Percentiles rank a stretch among this genome's conserved stretches.
These are phyloP conservation scores for Ceraclea dissimilis DNA, from an alignment of 2,888 invertebrate genomes.

Conservation along the genomic window DNA sequence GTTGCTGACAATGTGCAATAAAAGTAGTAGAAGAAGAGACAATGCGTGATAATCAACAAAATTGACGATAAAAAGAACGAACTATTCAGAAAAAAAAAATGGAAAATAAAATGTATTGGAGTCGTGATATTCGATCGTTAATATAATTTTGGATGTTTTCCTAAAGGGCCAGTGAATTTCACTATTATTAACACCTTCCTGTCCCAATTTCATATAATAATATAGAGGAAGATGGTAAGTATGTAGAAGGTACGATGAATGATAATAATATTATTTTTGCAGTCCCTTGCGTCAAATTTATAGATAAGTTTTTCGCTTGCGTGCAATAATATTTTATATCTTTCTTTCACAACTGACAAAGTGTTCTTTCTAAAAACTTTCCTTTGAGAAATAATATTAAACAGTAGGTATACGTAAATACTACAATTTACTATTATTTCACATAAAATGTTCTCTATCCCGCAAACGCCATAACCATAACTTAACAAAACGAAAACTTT, in stretches of 20 bases:
- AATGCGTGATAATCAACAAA: too few species aligned
- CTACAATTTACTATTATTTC: too few species aligned
- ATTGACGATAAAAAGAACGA: too few species aligned
- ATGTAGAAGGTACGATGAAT: too few species aligned
- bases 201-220: background rate
- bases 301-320: constrained; percentile 22
- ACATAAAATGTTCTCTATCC: background rate
- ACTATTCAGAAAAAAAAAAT: too few species aligned
- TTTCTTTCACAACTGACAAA: constrained; percentile 24
- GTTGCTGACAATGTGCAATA: too few species aligned
- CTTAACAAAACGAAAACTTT: constrained; percentile 20
- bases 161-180: background rate
- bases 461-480: constrained; percentile 19
- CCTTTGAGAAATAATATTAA: constrained; percentile 9
- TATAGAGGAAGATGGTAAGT: too few species aligned
- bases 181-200: background rate
- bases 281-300: constrained; percentile 19
- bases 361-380: constrained; percentile 20
- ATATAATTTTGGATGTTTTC: background rate
- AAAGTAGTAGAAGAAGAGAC: too few species aligned
- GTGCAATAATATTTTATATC: constrained; percentile 24
- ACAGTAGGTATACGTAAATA: constrained; percentile 9
- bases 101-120: too few species aligned
- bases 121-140: too few species aligned
- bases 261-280: background rate